A percentile compares a stretch with the other conserved stretches of the same genome.
Evolutionary conservation across 2,888 invertebrate species (phyloP).

Genomic region (Auanema freiburgensis): DNA sequence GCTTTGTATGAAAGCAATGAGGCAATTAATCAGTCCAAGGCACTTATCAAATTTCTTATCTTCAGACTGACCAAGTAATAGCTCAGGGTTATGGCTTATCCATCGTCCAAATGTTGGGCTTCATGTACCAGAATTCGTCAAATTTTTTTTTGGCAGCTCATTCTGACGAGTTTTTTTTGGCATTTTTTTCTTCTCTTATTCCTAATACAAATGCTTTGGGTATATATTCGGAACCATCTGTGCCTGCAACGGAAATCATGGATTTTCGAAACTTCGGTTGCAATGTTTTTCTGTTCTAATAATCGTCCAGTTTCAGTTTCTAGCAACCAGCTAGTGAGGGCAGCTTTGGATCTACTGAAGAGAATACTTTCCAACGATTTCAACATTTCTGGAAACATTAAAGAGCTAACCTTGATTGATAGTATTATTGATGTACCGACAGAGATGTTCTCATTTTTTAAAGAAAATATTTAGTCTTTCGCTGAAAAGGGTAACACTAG

Average conservation of each 20-base stretch:
- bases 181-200: slow-evolving; percentile 49
- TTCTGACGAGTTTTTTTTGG: slow-evolving; percentile 51
- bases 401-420: slow-evolving; percentile 75
- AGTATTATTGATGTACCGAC: slow-evolving; percentile 78
- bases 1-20: slow-evolving; percentile 65
- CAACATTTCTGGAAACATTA: slow-evolving; percentile 74
- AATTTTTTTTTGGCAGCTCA: slow-evolving; percentile 42
- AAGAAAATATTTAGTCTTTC: slow-evolving; percentile 17
- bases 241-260: slow-evolving; percentile 3
- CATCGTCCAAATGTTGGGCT: slow-evolving; percentile 80
- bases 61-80: background rate
- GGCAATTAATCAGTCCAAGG: too few relatives aligned
- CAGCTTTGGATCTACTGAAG: slow-evolving; percentile 88
- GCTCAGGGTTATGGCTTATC: background rate
- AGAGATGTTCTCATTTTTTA: background rate
- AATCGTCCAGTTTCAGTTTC: slow-evolving; percentile 29
- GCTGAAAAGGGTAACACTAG: slow-evolving; percentile 37
- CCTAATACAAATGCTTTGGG: background rate
- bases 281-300: background rate
- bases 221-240: slow-evolving; percentile 11
- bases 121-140: slow-evolving; percentile 90
- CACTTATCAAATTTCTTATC: too few relatives aligned
- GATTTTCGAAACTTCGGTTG: slow-evolving; percentile 2
- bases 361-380: slow-evolving; percentile 92
- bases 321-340: slow-evolving; percentile 28